These are phyloP conservation scores for Acanthosepion pharaonis DNA, from an alignment of 2,888 invertebrate genomes.

Conservation along the genomic window DNA sequence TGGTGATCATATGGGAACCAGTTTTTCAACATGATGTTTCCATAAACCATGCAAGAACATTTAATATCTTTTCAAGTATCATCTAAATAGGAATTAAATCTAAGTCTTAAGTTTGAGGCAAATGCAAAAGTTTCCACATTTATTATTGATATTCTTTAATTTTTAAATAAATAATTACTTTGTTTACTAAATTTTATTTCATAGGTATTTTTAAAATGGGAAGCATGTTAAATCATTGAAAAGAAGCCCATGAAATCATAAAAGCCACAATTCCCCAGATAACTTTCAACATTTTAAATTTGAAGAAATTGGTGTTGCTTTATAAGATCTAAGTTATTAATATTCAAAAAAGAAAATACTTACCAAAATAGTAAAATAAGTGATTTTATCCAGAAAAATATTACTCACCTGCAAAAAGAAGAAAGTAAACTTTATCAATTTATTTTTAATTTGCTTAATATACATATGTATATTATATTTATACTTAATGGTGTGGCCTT, in stretches of 20 bases:
- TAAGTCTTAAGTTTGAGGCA: background rate
- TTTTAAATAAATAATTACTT: no score
- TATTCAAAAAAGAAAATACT: background rate
- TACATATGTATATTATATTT: no score
- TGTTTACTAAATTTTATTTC: background rate
- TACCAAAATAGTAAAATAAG: background rate
- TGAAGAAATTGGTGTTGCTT: background rate
- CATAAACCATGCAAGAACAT: no score
- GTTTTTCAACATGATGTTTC: no score
- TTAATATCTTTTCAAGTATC: background rate
- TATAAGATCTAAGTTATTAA: background rate
- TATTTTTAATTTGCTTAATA: no score
- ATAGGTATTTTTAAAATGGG: background rate
- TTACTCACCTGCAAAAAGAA: conserved; percentile 7
- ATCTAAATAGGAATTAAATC: no score
- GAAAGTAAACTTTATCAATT: background rate
- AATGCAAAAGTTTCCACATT: background rate
- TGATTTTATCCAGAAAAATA: background rate
- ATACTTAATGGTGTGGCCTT: no score
- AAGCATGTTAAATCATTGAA: background rate
- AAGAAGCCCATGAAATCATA: background rate
- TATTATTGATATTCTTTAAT: no score
- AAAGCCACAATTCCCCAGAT: background rate
- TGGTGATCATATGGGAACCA: no score
- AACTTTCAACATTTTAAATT: background rate